phyloP scores from a whole-genome alignment of 1,140 invertebrate genomes.

The Drosophila oshimai region DNA sequence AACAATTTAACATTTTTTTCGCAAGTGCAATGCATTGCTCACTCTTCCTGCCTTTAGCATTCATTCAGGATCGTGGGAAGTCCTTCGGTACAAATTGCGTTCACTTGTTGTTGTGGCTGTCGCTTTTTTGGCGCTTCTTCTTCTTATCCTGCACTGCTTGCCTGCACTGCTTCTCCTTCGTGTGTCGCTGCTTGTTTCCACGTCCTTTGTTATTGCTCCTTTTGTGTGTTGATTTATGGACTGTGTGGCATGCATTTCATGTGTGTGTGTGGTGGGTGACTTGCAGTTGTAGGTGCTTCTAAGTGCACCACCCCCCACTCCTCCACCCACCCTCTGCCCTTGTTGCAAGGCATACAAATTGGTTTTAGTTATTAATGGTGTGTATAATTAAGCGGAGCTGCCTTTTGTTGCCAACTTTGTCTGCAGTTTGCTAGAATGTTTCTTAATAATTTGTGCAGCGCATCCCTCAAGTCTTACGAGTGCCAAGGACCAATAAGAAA shows the following conservation, averaged over 20 bases:
- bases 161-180: constrained; percentile 3
- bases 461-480: constrained; percentile 39
- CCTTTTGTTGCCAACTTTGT: constrained; percentile 78
- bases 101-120: constrained; percentile 35
- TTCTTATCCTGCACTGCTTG: constrained; percentile 6
- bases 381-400: constrained; percentile 76
- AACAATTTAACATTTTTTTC: neutral
- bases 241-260: constrained; percentile 22
- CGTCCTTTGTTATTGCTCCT: constrained; percentile 41
- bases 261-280: constrained; percentile 26
- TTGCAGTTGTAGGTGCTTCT: constrained; percentile 31
- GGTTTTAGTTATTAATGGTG: constrained; percentile 81
- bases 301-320: constrained; percentile 8
- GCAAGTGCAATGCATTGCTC: neutral
- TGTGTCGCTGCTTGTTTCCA: constrained; percentile 5
- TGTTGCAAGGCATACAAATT: constrained; percentile 73
- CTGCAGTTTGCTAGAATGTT: constrained; percentile 76
- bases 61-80: constrained; percentile 2
- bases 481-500: neutral
- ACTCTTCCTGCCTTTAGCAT: neutral
- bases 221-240: constrained; percentile 74
- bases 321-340: constrained; percentile 13
- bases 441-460: constrained; percentile 75
- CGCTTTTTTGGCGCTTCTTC: constrained; percentile 32
- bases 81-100: constrained; percentile 62